Conservation (phyloP, 2,113 vertebrate genomes). For the Phaethornis superciliosus region DNA sequence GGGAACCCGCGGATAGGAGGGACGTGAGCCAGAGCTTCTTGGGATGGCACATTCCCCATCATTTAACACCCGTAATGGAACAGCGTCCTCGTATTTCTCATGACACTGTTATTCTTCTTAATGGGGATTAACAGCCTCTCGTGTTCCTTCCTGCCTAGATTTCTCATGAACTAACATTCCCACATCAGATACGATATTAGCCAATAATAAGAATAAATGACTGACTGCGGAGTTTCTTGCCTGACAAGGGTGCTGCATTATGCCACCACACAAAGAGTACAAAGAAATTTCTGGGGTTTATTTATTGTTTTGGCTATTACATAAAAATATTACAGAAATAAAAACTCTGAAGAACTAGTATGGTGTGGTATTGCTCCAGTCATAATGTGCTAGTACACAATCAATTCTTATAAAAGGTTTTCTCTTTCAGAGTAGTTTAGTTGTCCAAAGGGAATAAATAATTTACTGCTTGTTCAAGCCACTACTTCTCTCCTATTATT, state of each 20-base stretch:
- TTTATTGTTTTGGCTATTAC: slow-evolving; percentile 74
- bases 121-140: slow-evolving; percentile 29
- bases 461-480: slow-evolving; percentile 73
- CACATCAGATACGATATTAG: slow-evolving; percentile 47
- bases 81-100: slow-evolving; percentile 6
- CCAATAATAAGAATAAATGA: slow-evolving; percentile 72
- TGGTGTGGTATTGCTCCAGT: slow-evolving; percentile 64
- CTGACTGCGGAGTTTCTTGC: slow-evolving; percentile 40
- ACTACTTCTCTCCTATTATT: slow-evolving; percentile 68
- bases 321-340: slow-evolving; percentile 80
- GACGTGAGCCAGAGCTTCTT: slow-evolving; percentile 5
- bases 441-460: slow-evolving; percentile 75
- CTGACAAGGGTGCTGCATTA: slow-evolving; percentile 69
- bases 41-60: slow-evolving; percentile 27
- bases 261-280: slow-evolving; percentile 47
- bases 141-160: slow-evolving; percentile 41
- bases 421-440: slow-evolving; percentile 69
- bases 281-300: slow-evolving; percentile 65
- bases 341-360: slow-evolving; percentile 70
- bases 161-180: slow-evolving; percentile 46
- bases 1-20: neutral
- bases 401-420: slow-evolving; percentile 75
- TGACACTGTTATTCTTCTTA: slow-evolving; percentile 41
- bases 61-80: slow-evolving; percentile 30
- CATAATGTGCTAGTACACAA: slow-evolving; percentile 66